Evolutionary conservation across 2,113 vertebrate species (phyloP), one percentile per base, ranked within the genome.

Genomic region (Paralichthys olivaceus): DNA sequence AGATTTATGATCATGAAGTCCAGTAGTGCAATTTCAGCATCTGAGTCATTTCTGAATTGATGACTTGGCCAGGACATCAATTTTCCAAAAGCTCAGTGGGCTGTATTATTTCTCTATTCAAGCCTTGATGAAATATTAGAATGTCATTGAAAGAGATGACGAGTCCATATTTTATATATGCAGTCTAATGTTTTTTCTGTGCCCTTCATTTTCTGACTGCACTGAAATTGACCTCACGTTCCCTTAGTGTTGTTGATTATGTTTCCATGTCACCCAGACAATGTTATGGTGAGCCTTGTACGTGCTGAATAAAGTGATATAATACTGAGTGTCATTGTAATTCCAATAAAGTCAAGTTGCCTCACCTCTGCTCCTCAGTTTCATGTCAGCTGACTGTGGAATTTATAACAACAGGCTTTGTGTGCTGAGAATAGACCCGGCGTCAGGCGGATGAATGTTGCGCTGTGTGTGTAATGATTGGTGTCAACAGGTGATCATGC

Each of bases 371-470:
- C 49, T 68, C 9, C 40, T 62, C 23, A 37, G 59, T 68, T 79
- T 80, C 59, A 79, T 17, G 67, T 69, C 80, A 84, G 72, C 79
- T 82, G 84, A 90, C 70, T 20, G 22, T 54, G 76, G 59, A 84
- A 90, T 89, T 77, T 82, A 61, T 34, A 82, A 87, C 72, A 83
- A 79, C 74, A 73, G 79, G 69, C 72, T 81, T 83, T 82, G 79
- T 79, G 68, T 1, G 55, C 74, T 71, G 32, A 75, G 62, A 88
- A 87, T 82, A 91, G 72, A 84, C 9, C 17, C 15, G 43, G 64
- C 56, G 23, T 26, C 22, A 47, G 20, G 57, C 54, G 20, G 58
- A 1, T 4, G 53, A 13, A 40, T 20, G 74, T 43, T 49, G 45
- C 19, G 17, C 17, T 19, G 45, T 49, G 45, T 49, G 26, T 9